Evolutionary conservation across 2,797 vertebrate species (phyloP), one percentile per base, ranked within the genome.

Genomic region (Alauda arvensis): DNA sequence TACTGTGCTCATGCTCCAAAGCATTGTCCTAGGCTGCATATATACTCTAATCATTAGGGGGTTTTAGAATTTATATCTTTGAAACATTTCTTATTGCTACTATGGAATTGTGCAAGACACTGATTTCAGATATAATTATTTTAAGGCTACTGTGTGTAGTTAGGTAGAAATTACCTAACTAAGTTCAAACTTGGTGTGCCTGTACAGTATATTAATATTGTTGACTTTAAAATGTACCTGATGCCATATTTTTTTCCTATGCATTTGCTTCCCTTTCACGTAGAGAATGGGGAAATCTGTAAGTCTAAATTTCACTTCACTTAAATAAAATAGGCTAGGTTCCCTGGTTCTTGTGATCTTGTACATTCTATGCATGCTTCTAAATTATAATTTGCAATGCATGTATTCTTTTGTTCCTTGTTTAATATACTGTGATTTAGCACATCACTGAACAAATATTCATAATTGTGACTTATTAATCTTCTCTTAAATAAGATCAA

Each of bases 221-320:
- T 65, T 85, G 12, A 85, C 48, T 69, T 81, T 8, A 72, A 85
- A 82, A 80, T 62, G 37, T 94, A 67, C 17, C 65, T 71, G 34
- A 80, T 65, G 29, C 20, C 57, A 48, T 61, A 33, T 12, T 66
- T 45, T 75, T 88, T 65, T 71, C 2, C 43, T 85, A 88, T 98
- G 85, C 42, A 24, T 97, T 96, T 98, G 96, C 98, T 98, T 98
- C 96, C 97, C 90, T 96, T 97, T 96, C 94, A 94, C 97, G 92
- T 97, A 99, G 99, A 98, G 98, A 99, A 96, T 99, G 99, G 99
- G 99, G 97, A 98, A 98, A 95, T 94, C 98, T 99, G 99, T 99
- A 99, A 99, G 99, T 99, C 71, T 43, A 91, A 91, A 93, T 97
- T 93, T 80, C 18, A 46, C 45, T 85, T 94, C 23, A n/a, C 60